Evolutionary conservation across 1,140 invertebrate species (phyloP), one percentile per base, ranked within the genome.

Genomic region (Plodia interpunctella): DNA sequence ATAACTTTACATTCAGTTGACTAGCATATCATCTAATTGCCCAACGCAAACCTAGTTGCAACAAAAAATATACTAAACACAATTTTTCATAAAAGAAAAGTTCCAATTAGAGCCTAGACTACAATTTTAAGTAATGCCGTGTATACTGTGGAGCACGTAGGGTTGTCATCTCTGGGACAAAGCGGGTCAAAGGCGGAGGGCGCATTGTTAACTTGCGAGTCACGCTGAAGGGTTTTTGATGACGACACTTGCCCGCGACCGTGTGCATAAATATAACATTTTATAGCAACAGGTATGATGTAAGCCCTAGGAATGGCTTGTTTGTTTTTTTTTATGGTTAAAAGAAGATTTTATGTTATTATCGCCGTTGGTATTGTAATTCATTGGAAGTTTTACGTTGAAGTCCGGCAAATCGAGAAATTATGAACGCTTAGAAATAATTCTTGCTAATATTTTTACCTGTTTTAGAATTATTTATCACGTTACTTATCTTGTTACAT

Each of bases 181-280:
- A 81, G 83, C 80, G 68, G 83, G 81, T 87, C 80, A 83, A 74
- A 87, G 82, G 73, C 79, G 73, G 67, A 71, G 72, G 71, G 70
- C 30, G 72, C 80, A 87, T 87, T 87, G 84, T 87, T 87, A 87
- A 76, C 78, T 74, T 70, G 70, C 74, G 76, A 81, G 76, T 74
- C 75, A 69, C 57, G 71, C 72, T 83, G 72, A 73, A 87, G 82
- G 75, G 76, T 78, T 77, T 78, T 80, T 79, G 75, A 84, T 83
- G 76, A 82, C 78, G 70, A 76, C 70, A 67, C 70, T 70, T 66
- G 70, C 55, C 56, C 44, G 49, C 60, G 59, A 62, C 65, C 64
- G 70, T 51, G 55, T 57, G 50, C 49, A 50, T 57, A 49, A 50
- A 57, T 57, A 57, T 57, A 57, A 57, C 50, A 50, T 57, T 21